Evolutionary conservation across 2,797 vertebrate genomes (phyloP), one percentile per base, ranked within the genome.

Genomic region (Euthynnus affinis): DNA sequence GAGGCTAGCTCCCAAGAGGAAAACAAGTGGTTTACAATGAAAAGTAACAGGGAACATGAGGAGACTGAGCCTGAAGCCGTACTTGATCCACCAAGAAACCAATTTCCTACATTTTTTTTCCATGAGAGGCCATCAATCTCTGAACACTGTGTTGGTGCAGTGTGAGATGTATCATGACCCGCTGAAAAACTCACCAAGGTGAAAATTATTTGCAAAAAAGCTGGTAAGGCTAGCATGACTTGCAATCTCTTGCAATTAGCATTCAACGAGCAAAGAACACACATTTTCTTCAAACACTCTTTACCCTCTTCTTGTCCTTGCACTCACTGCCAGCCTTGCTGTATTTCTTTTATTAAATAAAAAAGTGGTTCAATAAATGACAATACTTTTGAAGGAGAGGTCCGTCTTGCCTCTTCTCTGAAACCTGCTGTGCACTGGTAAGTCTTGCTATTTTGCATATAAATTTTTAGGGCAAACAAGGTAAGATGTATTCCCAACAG

Each of bases 51-150:
- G 55, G 70, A 84, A 80, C 68, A 76, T 32, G 22, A 5, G 13
- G 60, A 15, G 59, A 10, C 1, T 27, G 23, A 32, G 78, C 59
- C 60, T 53, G 56, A 73, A 61, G 82, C 57, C 29, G 32, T 22
- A 66, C 18, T 59, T 82, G 64, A 83, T 79, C 74, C 74, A 84
- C 71, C 71, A 74, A 76, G 63, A 84, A 87, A 81, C 72, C 82
- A 78, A 86, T 85, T 82, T 69, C 58, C 56, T 57, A 29, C 27
- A 42, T 40, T 74, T 65, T 69, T 51, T n/a, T 17, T 5, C 64
- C 44, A 20, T 23, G 53, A 75, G 34, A 72, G 37, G 32, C 27
- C 61, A 71, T 81, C 53, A 65, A 20, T 68, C 59, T 76, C 65
- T 74, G 65, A 29, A 70, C 65, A 59, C 51, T 4, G 15, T 17